phyloP scores from a whole-genome alignment of 2,797 vertebrate species.

The Loriculus beryllinus region DNA sequence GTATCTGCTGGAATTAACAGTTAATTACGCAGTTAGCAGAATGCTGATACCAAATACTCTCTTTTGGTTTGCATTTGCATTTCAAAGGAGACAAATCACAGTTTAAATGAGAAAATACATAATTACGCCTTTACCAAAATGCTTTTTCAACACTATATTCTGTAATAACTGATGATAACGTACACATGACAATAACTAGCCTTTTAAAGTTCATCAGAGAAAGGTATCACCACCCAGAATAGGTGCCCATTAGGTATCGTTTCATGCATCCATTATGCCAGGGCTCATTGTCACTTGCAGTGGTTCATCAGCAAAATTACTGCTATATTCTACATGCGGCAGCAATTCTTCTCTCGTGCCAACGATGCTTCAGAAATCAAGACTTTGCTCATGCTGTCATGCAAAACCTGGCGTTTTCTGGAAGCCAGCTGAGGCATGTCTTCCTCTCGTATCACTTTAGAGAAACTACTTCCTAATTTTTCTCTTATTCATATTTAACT shows the following conservation, averaged over 20 bases:
- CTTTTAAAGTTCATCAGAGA: background rate
- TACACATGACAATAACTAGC: conserved; percentile 1
- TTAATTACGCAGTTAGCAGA: conserved; percentile 49
- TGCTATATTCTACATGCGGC: background rate
- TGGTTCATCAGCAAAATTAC: background rate
- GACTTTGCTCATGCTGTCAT: background rate
- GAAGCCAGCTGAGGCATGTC: background rate
- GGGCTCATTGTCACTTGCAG: background rate
- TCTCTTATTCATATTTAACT: background rate
- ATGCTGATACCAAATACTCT: conserved; percentile 38
- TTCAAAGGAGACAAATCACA: conserved; percentile 41
- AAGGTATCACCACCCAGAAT: background rate
- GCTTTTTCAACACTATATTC: background rate
- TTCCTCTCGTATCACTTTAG: background rate
- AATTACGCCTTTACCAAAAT: conserved; percentile 35
- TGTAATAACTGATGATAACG: background rate
- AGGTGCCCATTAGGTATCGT: background rate
- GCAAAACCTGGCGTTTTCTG: conserved; percentile 8
- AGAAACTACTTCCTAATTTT: background rate
- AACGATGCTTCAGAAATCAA: background rate
- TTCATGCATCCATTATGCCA: background rate
- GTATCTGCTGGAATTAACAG: conserved; percentile 44
- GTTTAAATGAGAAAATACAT: conserved; percentile 35
- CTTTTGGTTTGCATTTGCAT: conserved; percentile 48
- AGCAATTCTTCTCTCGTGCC: background rate